Conservation (phyloP, 2,797 vertebrate species). For the Sebastes miniatus region DNA sequence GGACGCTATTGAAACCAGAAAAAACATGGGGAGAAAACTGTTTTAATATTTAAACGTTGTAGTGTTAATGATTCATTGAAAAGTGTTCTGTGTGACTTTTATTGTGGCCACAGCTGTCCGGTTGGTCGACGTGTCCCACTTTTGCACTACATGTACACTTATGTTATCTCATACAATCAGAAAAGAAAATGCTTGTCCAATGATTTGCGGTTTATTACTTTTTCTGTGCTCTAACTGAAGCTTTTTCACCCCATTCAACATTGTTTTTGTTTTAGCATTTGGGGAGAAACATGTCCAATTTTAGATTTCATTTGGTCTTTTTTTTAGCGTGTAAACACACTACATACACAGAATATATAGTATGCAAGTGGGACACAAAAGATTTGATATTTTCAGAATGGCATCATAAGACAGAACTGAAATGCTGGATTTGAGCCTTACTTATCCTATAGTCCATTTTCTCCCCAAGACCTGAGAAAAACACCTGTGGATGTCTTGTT, state of each 20-base stretch:
- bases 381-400: slow-evolving; percentile 15
- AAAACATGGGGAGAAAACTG: slow-evolving; percentile 10
- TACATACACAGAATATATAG: not conserved
- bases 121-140: slow-evolving; percentile 26
- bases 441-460: not conserved
- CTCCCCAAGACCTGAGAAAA: not conserved
- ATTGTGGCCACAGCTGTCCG: slow-evolving; percentile 27
- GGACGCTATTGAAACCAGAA: slow-evolving; percentile 41
- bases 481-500: not conserved
- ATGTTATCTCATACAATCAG: not conserved
- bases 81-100: slow-evolving; percentile 18
- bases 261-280: not conserved
- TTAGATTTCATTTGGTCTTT: not conserved
- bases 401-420: slow-evolving; percentile 22
- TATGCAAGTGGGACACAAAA: slow-evolving; percentile 19
- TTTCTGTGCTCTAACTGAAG: not conserved
- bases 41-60: slow-evolving; percentile 57
- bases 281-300: not conserved
- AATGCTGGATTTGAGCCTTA: slow-evolving; percentile 71
- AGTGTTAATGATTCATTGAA: slow-evolving; percentile 38
- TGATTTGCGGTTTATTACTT: not conserved
- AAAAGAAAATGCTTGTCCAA: not conserved
- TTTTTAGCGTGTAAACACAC: not conserved
- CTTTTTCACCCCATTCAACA: not conserved
- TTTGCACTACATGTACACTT: not conserved